Evolutionary conservation across 2,888 invertebrate genomes (phyloP), one percentile per base, ranked within the genome.

Genomic region (Macrophya alboannulata): DNA sequence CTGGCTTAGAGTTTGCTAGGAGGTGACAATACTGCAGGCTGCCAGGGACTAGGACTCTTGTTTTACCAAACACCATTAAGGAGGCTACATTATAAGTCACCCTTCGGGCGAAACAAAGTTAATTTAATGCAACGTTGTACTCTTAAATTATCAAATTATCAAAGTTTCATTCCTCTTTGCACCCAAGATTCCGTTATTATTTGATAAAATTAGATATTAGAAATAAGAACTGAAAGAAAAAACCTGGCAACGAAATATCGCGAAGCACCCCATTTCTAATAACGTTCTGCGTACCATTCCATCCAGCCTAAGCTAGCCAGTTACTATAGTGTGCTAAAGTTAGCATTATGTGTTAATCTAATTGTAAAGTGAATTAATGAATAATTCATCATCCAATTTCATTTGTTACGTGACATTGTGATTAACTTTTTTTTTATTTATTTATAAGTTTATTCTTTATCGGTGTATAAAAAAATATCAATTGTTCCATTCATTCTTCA

Each of bases 401-500:
- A 83, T 83, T 81, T n/a, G 45, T 83, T 43, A 68, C n/a, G n/a
- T 83, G 48, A 31, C 40, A 83, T 48, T 43, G 59, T 45, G 59
- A 43, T 62, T 37, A 65, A 48, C 59, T 74, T 25, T 74, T 45
- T 45, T 74, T 45, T 31, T 43, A 43, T 72, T 72, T 40, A 40
- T 65, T 68, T 17, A 37, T 77, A 43, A 81, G 81, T 62, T 83
- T 62, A 83, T 48, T 68, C n/a, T 68, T 71, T 83, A 68, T 68
- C 71, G 88, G 89, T 90, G 88, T 90, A 89, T 91, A 92, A 92
- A 92, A 91, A 92, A 92, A 90, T 92, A 92, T 91, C 88, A 90
- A 90, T 90, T 89, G 91, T 90, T 90, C 91, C 89, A 90, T 90
- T 88, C 88, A 88, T 86, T 87, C 90, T 87, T 92, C 88, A 91